These are phyloP conservation scores for Premnoplex brunnescens DNA, from an alignment of 2,797 vertebrate genomes.

Conservation along the genomic window DNA sequence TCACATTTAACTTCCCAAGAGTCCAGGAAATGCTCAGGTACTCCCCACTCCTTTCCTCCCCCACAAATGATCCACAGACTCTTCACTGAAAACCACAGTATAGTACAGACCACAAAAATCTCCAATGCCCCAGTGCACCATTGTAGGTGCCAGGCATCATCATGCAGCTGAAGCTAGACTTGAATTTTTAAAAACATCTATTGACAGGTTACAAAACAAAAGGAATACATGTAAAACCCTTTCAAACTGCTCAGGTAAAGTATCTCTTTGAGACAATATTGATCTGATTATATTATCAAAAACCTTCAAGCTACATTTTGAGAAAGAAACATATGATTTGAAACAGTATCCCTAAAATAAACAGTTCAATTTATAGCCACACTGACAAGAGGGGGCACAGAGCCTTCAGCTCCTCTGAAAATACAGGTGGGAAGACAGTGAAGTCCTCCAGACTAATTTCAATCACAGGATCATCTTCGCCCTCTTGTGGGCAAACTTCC, in stretches of 20 bases:
- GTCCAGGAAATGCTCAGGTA: neutral
- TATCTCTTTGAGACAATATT: neutral
- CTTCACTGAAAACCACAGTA: neutral
- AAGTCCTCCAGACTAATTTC: neutral
- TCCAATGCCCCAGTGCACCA: neutral
- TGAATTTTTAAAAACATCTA: neutral
- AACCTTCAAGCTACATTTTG: neutral
- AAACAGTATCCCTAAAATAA: neutral
- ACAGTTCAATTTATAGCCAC: neutral
- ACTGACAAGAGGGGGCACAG: neutral
- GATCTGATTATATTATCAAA: neutral
- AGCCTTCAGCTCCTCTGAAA: neutral
- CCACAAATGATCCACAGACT: neutral
- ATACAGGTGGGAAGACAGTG: fast-evolving
- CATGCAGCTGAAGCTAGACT: neutral
- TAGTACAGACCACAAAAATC: neutral
- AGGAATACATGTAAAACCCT: neutral
- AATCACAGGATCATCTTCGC: neutral
- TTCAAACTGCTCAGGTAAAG: neutral
- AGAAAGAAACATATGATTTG: neutral
- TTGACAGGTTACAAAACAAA: neutral
- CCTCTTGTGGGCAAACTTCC: conserved; percentile 45
- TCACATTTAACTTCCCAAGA: neutral
- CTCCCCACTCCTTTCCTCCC: neutral
- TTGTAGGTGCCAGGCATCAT: neutral